Evolutionary conservation across 2,888 invertebrate genomes (phyloP).

Genomic region (Leucania comma): DNA sequence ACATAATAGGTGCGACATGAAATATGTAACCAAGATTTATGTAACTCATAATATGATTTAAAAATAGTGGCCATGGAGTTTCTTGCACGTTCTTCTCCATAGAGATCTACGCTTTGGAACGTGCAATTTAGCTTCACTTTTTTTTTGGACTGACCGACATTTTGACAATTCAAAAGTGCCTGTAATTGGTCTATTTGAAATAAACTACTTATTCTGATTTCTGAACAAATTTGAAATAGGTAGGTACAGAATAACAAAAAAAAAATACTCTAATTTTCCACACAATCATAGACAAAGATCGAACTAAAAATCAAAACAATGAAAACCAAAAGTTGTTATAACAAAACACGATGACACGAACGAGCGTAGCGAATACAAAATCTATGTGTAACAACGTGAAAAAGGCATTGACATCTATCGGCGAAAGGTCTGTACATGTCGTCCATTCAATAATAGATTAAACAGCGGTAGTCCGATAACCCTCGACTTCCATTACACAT

Average conservation of each 20-base stretch:
- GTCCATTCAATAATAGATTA: conserved; percentile 51
- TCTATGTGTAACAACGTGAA: conserved; percentile 1
- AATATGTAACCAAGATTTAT: too few species aligned
- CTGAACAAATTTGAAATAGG: background rate
- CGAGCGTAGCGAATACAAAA: conserved; percentile 10
- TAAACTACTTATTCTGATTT: too few species aligned
- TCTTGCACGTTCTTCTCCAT: too few species aligned
- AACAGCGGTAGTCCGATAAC: conserved; percentile 21
- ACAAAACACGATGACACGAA: conserved; percentile 18
- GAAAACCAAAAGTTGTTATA: conserved; percentile 6
- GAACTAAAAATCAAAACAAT: conserved; percentile 19
- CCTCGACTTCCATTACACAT: conserved; percentile 44
- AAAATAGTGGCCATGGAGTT: too few species aligned
- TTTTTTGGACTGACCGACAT: too few species aligned
- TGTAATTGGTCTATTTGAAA: too few species aligned
- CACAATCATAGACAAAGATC: conserved; percentile 7
- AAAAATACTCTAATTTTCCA: background rate
- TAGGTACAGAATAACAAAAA: too few species aligned
- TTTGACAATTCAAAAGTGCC: too few species aligned
- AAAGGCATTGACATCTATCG: conserved; percentile 1
- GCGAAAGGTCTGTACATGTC: conserved; percentile 31
- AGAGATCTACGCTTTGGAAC: too few species aligned
- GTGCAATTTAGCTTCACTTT: too few species aligned
- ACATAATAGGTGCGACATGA: too few species aligned
- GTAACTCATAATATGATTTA: too few species aligned